Percentiles rank a stretch among this genome's conserved stretches.
These are phyloP conservation scores for Ovibos moschatus DNA, from an alignment of 2,113 vertebrate genomes.

Conservation along the genomic window DNA sequence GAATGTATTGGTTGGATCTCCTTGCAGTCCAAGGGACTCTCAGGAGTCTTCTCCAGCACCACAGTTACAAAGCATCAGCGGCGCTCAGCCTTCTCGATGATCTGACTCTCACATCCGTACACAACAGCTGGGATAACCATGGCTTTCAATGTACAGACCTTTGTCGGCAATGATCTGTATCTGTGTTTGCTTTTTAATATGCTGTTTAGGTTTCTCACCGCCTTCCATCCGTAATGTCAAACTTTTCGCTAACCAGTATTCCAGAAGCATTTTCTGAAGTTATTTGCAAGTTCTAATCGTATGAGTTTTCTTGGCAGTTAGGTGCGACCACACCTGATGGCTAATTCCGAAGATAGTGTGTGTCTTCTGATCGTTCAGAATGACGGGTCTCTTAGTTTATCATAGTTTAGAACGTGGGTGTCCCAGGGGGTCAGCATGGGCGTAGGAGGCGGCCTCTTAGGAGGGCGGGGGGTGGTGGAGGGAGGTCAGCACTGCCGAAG, in stretches of 20 bases:
- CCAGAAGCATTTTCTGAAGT: background rate
- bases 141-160: background rate
- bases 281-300: background rate
- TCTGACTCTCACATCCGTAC: background rate
- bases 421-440: background rate
- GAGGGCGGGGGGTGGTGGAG: rapidly evolving
- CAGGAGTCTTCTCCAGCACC: background rate
- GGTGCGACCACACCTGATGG: rapidly evolving
- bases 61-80: rapidly evolving
- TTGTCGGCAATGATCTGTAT: background rate
- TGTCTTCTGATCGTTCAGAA: background rate
- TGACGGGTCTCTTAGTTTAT: background rate
- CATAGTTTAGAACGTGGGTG: background rate
- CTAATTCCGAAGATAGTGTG: background rate
- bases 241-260: background rate
- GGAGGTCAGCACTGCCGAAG: rapidly evolving
- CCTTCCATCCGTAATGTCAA: background rate
- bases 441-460: background rate
- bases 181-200: background rate
- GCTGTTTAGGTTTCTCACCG: background rate
- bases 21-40: background rate
- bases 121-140: rapidly evolving
- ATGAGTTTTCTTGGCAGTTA: background rate
- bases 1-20: background rate
- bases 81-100: background rate